Base-by-base conservation (phyloP, 2,797 vertebrate species). In the Saxicola maurus region DNA sequence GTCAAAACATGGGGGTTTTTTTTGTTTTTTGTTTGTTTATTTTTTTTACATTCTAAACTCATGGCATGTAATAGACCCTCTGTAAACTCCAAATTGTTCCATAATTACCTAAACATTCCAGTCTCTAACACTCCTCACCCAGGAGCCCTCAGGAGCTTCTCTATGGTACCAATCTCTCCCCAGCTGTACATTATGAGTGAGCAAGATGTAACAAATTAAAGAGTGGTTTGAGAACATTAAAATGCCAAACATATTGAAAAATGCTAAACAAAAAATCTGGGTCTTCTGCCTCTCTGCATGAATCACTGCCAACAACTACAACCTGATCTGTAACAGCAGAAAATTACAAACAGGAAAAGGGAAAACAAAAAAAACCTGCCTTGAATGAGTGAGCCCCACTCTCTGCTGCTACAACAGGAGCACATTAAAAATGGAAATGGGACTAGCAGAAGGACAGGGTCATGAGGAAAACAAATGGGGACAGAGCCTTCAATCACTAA, bases 191-290 rank as follows among this genome's bases (percentile, higher is more conserved):
- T 72, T 66, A 81, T n/a, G 85, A 91, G 87, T 62, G 76, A 93
- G 86, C 51, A 69, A 87, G 82, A 91, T 40, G 82, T 14, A 90
- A 92, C 59, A 90, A 95, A 94, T 88, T 93, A 86, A 33, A 87
- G 79, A 82, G 57, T 10, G 76, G 72, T 90, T 92, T 59, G 87
- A 72, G 90, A 62, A 87, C 93, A 95, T 91, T 87, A 85, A 93
- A 95, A 95, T 94, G 90, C 90, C 90, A 92, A 94, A 85, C 84
- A 87, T 89, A 90, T 77, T 86, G 67, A 83, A 89, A 89, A 90
- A 94, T 40, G 69, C 82, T 89, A 82, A 94, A 91, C 66, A 94
- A 91, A 74, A 92, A 87, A 81, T 91, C 91, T 91, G 90, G 56
- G 87, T 89, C 90, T 93, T 85, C 91, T 94, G 86, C 79, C 84